Base-by-base conservation (phyloP, 1,140 invertebrate species). In the Globodera rostochiensis region DNA sequence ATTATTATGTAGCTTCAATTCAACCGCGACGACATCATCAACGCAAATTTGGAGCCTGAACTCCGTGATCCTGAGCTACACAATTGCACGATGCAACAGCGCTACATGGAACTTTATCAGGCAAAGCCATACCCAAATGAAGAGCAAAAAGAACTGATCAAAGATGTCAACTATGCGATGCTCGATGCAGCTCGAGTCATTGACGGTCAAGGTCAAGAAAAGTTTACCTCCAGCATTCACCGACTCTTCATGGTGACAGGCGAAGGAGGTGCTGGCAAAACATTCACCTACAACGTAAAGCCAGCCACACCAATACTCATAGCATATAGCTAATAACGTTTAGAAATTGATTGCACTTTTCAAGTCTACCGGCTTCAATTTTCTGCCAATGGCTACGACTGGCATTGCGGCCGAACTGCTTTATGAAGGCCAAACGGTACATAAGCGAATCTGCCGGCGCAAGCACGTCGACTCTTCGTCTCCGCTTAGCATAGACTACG, bases 201-300 rank as follows among this genome's bases (percentile, higher is more conserved):
- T 15, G n/a, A 73, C 19, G 71, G 71, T 36, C 25, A 36, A 1
- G n/a, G n/a, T 25, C 15, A 47, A 36, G 6, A 11, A 15, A n/a
- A 15, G 13, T 73, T 73, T 73, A 19, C 71, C 4, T 0, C 71
- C 2, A 6, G 6, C 6, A 19, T 73, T 73, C 13, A 13, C 11
- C 11, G 71, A 19, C 49, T 73, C n/a, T 73, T 73, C 19, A 47
- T 73, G 46, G 49, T 73, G 11, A 73, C 71, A 6, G 71, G 71
- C 15, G 71, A 73, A 73, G n/a, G 71, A 15, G 71, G 71, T n/a
- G 46, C 71, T 73, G 71, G 71, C 15, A 73, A 73, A 50, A 73
- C 71, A 21, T 73, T 73, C 19, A 73, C 71, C 6, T 73, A 73
- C 71, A 73, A 73, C 49, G 71, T 73, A 47, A 73, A 19, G 25